Evolutionary conservation across 2,888 invertebrate species (phyloP).

Genomic region (Drosophila bunnanda): DNA sequence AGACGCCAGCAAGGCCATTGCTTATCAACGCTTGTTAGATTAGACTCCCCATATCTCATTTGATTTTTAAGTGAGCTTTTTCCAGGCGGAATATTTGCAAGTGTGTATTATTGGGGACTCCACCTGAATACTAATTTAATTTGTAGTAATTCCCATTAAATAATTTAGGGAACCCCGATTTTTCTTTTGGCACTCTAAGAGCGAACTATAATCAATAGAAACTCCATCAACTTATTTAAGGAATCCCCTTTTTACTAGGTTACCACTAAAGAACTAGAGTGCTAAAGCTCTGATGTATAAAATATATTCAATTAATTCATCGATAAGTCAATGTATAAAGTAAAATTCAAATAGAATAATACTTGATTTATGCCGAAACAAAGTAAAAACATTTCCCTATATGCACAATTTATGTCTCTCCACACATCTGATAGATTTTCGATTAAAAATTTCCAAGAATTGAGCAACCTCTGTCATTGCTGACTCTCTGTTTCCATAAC

Average conservation of each 20-base stretch:
- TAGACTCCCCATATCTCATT: slow-evolving; percentile 1
- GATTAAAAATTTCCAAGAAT: background rate
- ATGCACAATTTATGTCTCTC: background rate
- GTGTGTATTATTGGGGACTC: background rate
- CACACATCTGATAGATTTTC: background rate
- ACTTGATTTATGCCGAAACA: background rate
- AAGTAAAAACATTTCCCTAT: background rate
- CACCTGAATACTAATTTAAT: background rate
- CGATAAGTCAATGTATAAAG: too few species aligned
- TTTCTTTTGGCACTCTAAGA: background rate
- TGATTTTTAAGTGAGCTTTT: background rate
- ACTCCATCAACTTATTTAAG: background rate
- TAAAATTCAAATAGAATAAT: background rate
- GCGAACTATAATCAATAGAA: background rate
- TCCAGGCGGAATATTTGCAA: background rate
- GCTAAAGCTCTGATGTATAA: too few species aligned
- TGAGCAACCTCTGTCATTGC: slow-evolving; percentile 9
- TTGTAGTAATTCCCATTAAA: background rate
- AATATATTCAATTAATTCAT: background rate
- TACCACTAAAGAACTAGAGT: too few species aligned
- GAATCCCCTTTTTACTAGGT: slow-evolving; percentile 1
- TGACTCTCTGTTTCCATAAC: slow-evolving; percentile 6
- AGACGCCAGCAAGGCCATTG: slow-evolving; percentile 16
- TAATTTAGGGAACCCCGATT: background rate
- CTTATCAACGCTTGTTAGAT: slow-evolving; percentile 23